Conservation (phyloP, 2,888 invertebrate species). For the Drosophila barbarae region DNA sequence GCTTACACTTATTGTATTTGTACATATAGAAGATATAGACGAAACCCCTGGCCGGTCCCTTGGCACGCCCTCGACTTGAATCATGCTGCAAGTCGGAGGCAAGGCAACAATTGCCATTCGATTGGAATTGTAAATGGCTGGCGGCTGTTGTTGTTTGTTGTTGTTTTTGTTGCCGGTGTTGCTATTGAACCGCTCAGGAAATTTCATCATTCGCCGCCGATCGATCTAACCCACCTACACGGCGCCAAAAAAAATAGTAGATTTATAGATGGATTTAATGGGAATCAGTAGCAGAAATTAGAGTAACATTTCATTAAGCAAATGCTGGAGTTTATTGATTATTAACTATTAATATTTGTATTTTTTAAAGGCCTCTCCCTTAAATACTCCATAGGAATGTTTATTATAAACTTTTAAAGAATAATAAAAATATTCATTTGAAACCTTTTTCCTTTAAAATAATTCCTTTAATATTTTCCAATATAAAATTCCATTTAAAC, state of each 20-base stretch:
- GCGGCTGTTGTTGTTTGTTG: slow-evolving; percentile 13
- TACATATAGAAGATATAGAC: slow-evolving; percentile 1
- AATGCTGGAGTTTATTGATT: background rate
- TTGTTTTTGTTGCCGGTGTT: slow-evolving; percentile 13
- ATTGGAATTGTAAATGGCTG: slow-evolving; percentile 69
- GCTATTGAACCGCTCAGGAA: slow-evolving; percentile 41
- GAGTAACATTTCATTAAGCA: too few species aligned
- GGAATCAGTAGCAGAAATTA: background rate
- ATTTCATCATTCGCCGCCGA: slow-evolving; percentile 52
- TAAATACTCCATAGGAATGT: background rate
- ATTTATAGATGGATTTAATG: too few species aligned
- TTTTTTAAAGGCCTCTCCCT: too few species aligned
- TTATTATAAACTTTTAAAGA: too few species aligned
- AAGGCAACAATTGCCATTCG: slow-evolving; percentile 62
- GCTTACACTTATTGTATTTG: slow-evolving; percentile 35
- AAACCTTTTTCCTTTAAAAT: background rate
- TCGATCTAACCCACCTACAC: slow-evolving; percentile 40
- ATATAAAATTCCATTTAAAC: background rate
- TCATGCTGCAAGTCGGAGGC: slow-evolving; percentile 58
- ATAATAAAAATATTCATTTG: too few species aligned
- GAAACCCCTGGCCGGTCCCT: slow-evolving; percentile 24
- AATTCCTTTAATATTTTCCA: too few species aligned
- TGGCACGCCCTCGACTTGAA: slow-evolving; percentile 39
- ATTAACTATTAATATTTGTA: too few species aligned
- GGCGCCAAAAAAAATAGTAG: background rate